Evolutionary conservation across 1,140 invertebrate species (phyloP).

Genomic region (Elymnias hypermnestra): DNA sequence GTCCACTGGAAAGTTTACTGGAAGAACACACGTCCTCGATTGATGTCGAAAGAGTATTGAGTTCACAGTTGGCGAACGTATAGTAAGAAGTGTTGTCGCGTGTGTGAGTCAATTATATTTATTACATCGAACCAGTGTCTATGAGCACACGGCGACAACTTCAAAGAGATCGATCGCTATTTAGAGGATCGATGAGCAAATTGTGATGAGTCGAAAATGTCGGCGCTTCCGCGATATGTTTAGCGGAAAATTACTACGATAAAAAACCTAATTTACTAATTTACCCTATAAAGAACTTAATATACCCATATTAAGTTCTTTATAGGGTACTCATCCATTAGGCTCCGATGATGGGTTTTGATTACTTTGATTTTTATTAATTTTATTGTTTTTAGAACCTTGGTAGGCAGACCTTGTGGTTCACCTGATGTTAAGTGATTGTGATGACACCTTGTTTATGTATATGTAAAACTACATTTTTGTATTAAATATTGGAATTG

Average conservation of each 20-base stretch:
- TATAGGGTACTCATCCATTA: too few relatives aligned
- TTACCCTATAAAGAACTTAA: too few relatives aligned
- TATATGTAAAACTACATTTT: too few relatives aligned
- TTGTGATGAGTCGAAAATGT: slow-evolving; percentile 23
- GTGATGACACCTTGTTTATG: too few relatives aligned
- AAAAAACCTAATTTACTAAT: slow-evolving; percentile 1
- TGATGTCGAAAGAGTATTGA: slow-evolving; percentile 65
- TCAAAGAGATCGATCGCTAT: slow-evolving; percentile 70
- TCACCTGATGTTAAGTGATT: too few relatives aligned
- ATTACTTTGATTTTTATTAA: too few relatives aligned
- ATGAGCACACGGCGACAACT: slow-evolving; percentile 60
- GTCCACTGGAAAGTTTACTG: slow-evolving; percentile 43
- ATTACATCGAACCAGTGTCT: slow-evolving; percentile 62
- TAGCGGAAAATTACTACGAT: slow-evolving; percentile 16
- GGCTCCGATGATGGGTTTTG: too few relatives aligned
- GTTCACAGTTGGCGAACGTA: slow-evolving; percentile 56
- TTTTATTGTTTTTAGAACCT: too few relatives aligned
- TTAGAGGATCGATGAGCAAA: slow-evolving; percentile 48
- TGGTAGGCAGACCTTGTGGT: too few relatives aligned
- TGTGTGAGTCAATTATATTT: slow-evolving; percentile 71
- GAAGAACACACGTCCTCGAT: slow-evolving; percentile 58
- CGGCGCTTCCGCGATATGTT: slow-evolving; percentile 19
- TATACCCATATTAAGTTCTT: too few relatives aligned
- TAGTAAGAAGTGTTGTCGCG: slow-evolving; percentile 52
- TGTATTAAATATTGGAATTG: too few relatives aligned